A percentile compares a stretch with the other conserved stretches of the same genome.
Conservation (phyloP, 1,140 invertebrate genomes). For the Drosophila seguyi region DNA sequence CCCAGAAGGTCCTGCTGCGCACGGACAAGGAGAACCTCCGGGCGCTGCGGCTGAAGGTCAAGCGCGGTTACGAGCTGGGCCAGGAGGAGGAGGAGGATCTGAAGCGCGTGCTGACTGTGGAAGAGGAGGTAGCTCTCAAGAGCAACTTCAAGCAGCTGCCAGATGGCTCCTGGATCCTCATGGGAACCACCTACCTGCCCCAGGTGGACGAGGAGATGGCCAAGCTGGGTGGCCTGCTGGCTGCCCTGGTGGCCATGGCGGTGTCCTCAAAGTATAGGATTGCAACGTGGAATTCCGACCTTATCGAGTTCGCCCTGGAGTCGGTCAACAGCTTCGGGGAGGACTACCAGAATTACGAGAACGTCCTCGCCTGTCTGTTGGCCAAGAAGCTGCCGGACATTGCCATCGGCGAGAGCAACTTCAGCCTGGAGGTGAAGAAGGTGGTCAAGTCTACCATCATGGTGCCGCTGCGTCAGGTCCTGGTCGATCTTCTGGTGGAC, state of each 20-base stretch:
- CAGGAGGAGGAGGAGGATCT: slow-evolving; percentile 56
- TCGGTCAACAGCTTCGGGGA: slow-evolving; percentile 71
- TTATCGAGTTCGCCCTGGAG: slow-evolving; percentile 75
- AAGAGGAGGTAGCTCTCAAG: slow-evolving; percentile 71
- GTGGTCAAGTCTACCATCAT: slow-evolving; percentile 63
- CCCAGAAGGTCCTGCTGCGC: slow-evolving; percentile 61
- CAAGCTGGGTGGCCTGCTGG: slow-evolving; percentile 70
- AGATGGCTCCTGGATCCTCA: slow-evolving; percentile 76
- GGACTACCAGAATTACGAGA: slow-evolving; percentile 72
- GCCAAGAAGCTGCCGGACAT: slow-evolving; percentile 69
- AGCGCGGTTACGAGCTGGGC: slow-evolving; percentile 71
- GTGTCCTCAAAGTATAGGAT: slow-evolving; percentile 73
- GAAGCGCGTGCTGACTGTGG: slow-evolving; percentile 62
- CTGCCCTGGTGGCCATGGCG: slow-evolving; percentile 60
- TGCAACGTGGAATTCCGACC: slow-evolving; percentile 74
- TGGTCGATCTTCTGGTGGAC: slow-evolving; percentile 64
- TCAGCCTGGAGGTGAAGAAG: slow-evolving; percentile 58
- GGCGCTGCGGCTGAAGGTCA: slow-evolving; percentile 66
- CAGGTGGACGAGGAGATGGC: slow-evolving; percentile 69
- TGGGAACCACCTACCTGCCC: slow-evolving; percentile 67
- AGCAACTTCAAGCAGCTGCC: slow-evolving; percentile 71
- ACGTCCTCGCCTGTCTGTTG: slow-evolving; percentile 61
- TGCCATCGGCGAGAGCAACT: slow-evolving; percentile 65
- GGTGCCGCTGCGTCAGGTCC: slow-evolving; percentile 62
- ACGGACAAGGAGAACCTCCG: slow-evolving; percentile 69